A percentile compares a stretch with the other conserved stretches of the same genome.
Evolutionary conservation across 2,113 vertebrate species (phyloP).

Genomic region (Pelusios castaneus): DNA sequence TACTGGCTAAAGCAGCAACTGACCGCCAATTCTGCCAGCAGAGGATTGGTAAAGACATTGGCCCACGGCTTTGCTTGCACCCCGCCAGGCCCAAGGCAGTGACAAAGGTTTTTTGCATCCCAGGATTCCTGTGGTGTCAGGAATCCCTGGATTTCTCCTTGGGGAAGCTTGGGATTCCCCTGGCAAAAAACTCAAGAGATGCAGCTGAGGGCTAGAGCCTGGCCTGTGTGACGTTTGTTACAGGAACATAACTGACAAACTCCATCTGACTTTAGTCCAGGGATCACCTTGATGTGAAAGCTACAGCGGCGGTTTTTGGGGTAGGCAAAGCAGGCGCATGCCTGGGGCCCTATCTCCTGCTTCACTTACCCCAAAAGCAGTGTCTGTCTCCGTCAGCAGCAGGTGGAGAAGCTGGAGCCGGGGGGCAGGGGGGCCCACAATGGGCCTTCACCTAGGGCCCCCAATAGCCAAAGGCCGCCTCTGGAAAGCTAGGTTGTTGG

Average conservation of each 20-base stretch:
- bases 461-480: too few relatives aligned
- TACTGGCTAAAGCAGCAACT: neutral
- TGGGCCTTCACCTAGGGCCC: too few relatives aligned
- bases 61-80: neutral
- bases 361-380: too few relatives aligned
- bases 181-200: neutral
- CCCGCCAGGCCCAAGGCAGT: neutral
- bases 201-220: neutral
- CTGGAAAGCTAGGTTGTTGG: neutral
- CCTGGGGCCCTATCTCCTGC: too few relatives aligned
- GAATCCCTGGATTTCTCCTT: neutral
- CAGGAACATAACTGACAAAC: neutral
- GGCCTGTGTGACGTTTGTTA: neutral
- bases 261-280: neutral
- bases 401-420: too few relatives aligned
- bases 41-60: fast-evolving
- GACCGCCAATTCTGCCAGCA: neutral
- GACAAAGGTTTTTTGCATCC: neutral
- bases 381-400: too few relatives aligned
- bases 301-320: too few relatives aligned
- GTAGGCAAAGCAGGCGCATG: too few relatives aligned
- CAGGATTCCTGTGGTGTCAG: neutral
- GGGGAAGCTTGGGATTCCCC: neutral
- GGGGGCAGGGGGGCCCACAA: too few relatives aligned
- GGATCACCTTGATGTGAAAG: neutral